Base-by-base conservation (phyloP, 2,797 vertebrate genomes). In the Synanceia verrucosa region DNA sequence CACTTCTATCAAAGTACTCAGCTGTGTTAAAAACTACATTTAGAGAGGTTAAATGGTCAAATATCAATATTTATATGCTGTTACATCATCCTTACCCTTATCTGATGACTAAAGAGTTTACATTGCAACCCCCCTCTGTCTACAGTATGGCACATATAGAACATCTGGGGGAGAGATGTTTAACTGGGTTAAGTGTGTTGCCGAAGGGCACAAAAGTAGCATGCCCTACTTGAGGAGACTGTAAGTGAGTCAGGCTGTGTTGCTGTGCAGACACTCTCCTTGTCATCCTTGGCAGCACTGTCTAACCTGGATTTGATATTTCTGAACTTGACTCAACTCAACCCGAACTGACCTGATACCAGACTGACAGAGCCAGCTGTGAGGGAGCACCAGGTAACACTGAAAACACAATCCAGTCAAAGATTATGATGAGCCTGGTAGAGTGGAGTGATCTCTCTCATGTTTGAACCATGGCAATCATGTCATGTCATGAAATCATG, bases 131-230 rank as follows among this genome's bases (percentile, higher is more conserved):
- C n/a, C 18, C 21, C 36, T 36, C 34, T 14, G 18, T 77, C 28
- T 57, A 33, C 53, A 56, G 48, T 29, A 68, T 44, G 47, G 36
- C 55, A 83, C 61, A 69, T 62, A 70, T 47, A 63, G 26, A 74
- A 76, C 81, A 83, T 84, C 75, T 82, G 69, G 37, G 55, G 23
- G 48, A 56, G 43, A 64, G 62, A 37, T 61, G 50, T 57, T 78
- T n/a, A 88, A 86, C 70, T 87, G 57, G 88, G 88, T 84, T 90
- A 88, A 87, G 87, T 84, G 83, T 50, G 56, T 75, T 48, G 83
- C 86, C 76, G 65, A 67, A 61, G 81, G 87, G 69, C 55, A 68
- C 29, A 24, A 47, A 4, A 56, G 69, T 14, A 28, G 57, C 44
- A 52, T 85, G 84, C 37, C 73, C 85, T 82, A 81, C 63, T 84